phyloP scores from a whole-genome alignment of 2,797 vertebrate species.

The Lerista edwardsae region DNA sequence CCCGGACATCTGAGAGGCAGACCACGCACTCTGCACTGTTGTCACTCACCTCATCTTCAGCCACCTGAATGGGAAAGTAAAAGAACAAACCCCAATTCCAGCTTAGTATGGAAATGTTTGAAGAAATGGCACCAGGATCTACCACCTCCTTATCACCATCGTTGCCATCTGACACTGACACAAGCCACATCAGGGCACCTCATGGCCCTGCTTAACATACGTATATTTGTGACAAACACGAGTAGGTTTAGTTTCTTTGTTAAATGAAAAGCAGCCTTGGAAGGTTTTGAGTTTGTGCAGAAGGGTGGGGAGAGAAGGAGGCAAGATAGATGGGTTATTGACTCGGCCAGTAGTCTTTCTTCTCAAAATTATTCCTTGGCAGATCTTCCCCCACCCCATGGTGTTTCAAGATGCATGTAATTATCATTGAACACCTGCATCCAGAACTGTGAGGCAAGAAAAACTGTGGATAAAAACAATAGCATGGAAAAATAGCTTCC shows the following conservation, averaged over 20 bases:
- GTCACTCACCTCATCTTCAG: conserved; percentile 95
- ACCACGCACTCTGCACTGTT: conserved; percentile 98
- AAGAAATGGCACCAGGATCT: not conserved
- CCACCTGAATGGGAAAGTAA: conserved; percentile 79
- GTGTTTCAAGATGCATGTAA: not conserved
- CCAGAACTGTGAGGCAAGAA: not conserved
- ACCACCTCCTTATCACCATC: too few relatives aligned
- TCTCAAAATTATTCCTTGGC: not conserved
- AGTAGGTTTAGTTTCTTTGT: too few relatives aligned
- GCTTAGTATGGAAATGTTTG: not conserved
- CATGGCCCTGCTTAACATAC: too few relatives aligned
- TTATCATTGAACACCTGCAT: not conserved
- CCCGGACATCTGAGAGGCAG: conserved; percentile 94
- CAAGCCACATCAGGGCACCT: too few relatives aligned
- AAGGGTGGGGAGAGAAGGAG: not conserved
- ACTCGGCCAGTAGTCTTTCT: not conserved
- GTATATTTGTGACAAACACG: too few relatives aligned
- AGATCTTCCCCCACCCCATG: not conserved
- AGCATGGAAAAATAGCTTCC: not conserved
- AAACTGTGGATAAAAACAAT: not conserved
- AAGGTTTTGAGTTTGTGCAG: not conserved
- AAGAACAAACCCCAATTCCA: too few relatives aligned
- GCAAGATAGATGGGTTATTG: not conserved
- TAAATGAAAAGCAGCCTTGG: not conserved
- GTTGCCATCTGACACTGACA: too few relatives aligned